These are phyloP conservation scores for Schrankia costaestrigalis DNA, from an alignment of 2,888 invertebrate species.

Conservation along the genomic window DNA sequence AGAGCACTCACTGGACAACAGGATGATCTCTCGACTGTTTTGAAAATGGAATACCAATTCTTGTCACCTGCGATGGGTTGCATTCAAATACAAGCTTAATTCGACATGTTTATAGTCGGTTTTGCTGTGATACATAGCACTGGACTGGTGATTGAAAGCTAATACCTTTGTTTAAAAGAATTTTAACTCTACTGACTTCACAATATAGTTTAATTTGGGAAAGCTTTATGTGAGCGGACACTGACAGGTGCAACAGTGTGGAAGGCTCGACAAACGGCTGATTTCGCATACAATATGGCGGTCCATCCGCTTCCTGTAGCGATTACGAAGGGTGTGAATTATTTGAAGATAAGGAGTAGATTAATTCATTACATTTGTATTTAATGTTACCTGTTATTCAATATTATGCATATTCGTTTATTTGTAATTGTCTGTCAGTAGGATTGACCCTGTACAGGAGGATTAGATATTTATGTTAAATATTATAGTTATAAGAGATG, in stretches of 20 bases:
- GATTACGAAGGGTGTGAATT: constrained; percentile 59
- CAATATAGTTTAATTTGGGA: constrained; percentile 7
- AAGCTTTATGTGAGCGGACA: constrained; percentile 20
- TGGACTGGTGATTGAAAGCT: constrained; percentile 22
- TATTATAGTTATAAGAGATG: too few relatives aligned
- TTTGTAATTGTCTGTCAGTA: too few relatives aligned
- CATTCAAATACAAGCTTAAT: constrained; percentile 30
- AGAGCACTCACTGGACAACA: constrained; percentile 41
- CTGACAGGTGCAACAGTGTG: constrained; percentile 68
- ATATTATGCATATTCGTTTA: too few relatives aligned
- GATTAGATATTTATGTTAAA: too few relatives aligned
- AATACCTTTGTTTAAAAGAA: constrained; percentile 2
- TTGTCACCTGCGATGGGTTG: constrained; percentile 60
- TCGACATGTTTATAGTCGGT: constrained; percentile 30
- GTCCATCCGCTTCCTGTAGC: constrained; percentile 72
- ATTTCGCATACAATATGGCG: constrained; percentile 74
- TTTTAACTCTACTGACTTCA: not conserved
- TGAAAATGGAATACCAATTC: constrained; percentile 63
- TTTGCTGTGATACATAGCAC: constrained; percentile 34
- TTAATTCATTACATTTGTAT: constrained; percentile 12
- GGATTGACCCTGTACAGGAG: too few relatives aligned
- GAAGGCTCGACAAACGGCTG: constrained; percentile 70
- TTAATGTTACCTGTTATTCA: too few relatives aligned
- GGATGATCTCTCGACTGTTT: constrained; percentile 61
- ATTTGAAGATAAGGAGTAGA: constrained; percentile 25